Evolutionary conservation across 2,797 vertebrate species (phyloP), one percentile per base, ranked within the genome.

Genomic region (Halcyon smyrnensis): DNA sequence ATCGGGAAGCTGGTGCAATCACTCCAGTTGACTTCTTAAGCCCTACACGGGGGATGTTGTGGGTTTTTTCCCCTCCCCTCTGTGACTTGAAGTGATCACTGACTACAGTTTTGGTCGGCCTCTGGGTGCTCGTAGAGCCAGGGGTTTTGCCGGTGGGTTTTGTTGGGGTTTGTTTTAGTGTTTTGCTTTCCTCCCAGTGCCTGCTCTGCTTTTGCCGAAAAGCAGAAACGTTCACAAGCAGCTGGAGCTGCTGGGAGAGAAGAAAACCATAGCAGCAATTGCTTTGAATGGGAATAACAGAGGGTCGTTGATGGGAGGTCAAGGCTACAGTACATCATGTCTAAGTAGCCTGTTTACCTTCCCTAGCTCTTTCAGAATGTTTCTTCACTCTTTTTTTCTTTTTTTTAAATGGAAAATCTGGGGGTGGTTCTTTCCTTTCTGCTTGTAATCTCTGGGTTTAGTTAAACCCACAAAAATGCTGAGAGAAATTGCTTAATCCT

Each of bases 381-480:
- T 87, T 88, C 51, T 74, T 92, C 27, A 32, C 51, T 69, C 10
- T 8, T 46, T 36, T 23, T 27, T 59, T 51, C n/a, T 63, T 54
- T 41, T 39, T 34, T 65, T 39, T 30, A 82, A 54, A 73, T 75
- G 90, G 86, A 95, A 97, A 96, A 84, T 93, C 82, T 85, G 78
- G 94, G 68, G 87, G 93, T 93, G 96, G 96, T 97, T 97, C 94
- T 96, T 97, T 97, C 95, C 94, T 95, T 89, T 93, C 91, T 89
- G 86, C 84, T 89, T 92, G 81, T 92, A 94, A 97, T 95, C 86
- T 90, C 92, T 87, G 60, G 30, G 63, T 95, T 97, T 97, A 90
- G 86, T 95, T 93, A 95, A 97, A 79, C 92, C 93, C 94, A 96
- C 96, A 97, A 95, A 97, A 97, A 97, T 95, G 94, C 81, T 90